Percentiles rank a stretch among this genome's conserved stretches.
Evolutionary conservation across 2,797 vertebrate genomes (phyloP).

Genomic region (Sebastes miniatus): DNA sequence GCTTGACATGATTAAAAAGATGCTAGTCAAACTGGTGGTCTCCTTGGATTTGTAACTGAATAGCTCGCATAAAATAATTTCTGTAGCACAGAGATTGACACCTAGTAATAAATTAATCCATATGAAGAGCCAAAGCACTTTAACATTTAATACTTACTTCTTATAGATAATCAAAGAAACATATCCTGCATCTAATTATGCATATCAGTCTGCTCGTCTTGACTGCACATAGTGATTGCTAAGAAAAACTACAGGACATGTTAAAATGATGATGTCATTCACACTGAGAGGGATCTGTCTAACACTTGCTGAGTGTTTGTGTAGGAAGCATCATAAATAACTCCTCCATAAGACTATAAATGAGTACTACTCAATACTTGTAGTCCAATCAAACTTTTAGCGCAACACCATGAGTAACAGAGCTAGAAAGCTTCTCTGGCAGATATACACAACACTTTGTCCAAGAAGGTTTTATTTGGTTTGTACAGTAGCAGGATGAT

Average conservation of each 20-base stretch:
- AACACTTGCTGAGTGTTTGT: conserved; percentile 6
- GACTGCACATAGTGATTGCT: background rate
- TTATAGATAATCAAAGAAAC: background rate
- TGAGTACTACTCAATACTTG: conserved; percentile 38
- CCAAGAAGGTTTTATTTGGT: background rate
- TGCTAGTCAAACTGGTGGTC: conserved; percentile 8
- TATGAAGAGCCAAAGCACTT: background rate
- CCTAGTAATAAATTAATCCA: background rate
- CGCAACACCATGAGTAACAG: conserved; percentile 5
- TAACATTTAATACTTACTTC: background rate
- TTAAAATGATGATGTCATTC: conserved; percentile 13
- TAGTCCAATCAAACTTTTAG: conserved; percentile 47
- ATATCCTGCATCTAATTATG: background rate
- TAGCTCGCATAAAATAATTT: background rate
- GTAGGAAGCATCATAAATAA: conserved; percentile 41
- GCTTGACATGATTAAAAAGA: conserved; percentile 20
- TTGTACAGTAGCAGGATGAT: background rate
- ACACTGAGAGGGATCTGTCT: background rate
- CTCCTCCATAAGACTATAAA: background rate
- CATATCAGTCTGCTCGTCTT: background rate
- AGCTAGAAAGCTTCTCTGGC: conserved; percentile 10
- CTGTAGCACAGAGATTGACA: background rate
- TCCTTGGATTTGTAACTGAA: background rate
- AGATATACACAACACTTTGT: background rate
- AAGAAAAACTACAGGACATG: background rate